Conservation (phyloP, 1,140 invertebrate species). For the Anadara kagoshimensis region DNA sequence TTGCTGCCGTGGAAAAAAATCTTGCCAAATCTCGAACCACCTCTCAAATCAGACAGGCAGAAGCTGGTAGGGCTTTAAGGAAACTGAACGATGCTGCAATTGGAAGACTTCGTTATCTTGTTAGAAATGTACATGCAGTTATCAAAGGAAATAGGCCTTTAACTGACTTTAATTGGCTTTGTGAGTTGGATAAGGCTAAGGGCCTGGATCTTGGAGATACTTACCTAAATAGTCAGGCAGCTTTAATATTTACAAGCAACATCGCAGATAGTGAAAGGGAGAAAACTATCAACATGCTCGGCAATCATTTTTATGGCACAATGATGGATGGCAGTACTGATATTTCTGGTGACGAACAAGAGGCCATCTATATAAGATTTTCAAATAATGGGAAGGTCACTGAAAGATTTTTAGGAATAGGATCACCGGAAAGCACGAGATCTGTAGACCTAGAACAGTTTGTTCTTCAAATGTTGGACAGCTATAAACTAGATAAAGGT, state of each 20-base stretch:
- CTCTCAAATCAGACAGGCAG: no score
- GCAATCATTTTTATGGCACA: constrained; percentile 10
- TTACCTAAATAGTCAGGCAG: constrained; percentile 22
- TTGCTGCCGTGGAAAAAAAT: no score
- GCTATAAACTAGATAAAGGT: background rate
- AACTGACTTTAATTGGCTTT: no score
- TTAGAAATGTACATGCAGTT: no score
- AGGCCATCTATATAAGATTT: constrained; percentile 20
- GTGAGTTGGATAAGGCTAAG: constrained; percentile 23
- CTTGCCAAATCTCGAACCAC: no score
- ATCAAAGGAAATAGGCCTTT: no score
- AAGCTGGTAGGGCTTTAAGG: no score
- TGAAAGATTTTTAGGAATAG: constrained; percentile 34
- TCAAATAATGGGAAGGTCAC: constrained; percentile 7
- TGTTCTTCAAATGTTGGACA: background rate
- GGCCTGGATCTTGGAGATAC: constrained; percentile 16
- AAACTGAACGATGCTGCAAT: no score
- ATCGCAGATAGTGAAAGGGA: constrained; percentile 12
- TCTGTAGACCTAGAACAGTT: constrained; percentile 20
- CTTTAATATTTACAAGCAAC: background rate
- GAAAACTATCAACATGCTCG: constrained; percentile 6
- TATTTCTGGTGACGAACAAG: constrained; percentile 28
- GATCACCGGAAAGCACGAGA: constrained; percentile 26
- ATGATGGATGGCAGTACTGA: constrained; percentile 32
- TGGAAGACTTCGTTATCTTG: no score